phyloP scores from a whole-genome alignment of 2,888 invertebrate genomes.

The Corythucha ciliata region DNA sequence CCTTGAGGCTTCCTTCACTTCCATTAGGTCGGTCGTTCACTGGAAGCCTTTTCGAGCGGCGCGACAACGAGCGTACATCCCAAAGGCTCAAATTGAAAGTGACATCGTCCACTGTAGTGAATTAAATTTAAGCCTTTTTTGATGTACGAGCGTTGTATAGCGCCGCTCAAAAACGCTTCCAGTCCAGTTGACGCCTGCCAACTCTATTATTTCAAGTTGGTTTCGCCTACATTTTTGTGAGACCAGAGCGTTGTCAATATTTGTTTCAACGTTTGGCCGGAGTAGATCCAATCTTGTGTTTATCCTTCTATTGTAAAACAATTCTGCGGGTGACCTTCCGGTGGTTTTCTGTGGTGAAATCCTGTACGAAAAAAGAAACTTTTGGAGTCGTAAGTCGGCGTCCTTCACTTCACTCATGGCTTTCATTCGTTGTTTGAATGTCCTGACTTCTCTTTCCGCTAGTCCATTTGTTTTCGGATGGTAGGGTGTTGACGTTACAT shows the following conservation, averaged over 20 bases:
- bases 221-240: too few species aligned
- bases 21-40: too few species aligned
- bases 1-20: too few species aligned
- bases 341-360: constrained; percentile 28
- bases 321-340: constrained; percentile 30
- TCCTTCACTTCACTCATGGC: constrained; percentile 15
- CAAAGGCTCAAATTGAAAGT: too few species aligned
- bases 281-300: constrained; percentile 30
- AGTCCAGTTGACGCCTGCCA: too few species aligned
- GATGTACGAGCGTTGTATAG: too few species aligned
- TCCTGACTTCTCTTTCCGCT: constrained; percentile 35
- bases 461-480: constrained; percentile 34
- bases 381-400: constrained; percentile 23
- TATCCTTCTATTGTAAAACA: constrained; percentile 31
- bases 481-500: constrained; percentile 26
- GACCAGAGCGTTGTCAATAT: constrained; percentile 2
- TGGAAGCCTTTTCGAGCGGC: too few species aligned
- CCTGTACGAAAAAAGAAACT: constrained; percentile 25
- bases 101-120: too few species aligned
- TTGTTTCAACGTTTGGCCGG: background rate
- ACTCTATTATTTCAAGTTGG: too few species aligned
- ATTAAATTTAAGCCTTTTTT: too few species aligned
- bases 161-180: too few species aligned
- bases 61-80: too few species aligned
- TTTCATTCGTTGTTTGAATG: constrained; percentile 29